Base-by-base conservation (phyloP, 2,888 invertebrate species). In the Drosophila eohydei region DNA sequence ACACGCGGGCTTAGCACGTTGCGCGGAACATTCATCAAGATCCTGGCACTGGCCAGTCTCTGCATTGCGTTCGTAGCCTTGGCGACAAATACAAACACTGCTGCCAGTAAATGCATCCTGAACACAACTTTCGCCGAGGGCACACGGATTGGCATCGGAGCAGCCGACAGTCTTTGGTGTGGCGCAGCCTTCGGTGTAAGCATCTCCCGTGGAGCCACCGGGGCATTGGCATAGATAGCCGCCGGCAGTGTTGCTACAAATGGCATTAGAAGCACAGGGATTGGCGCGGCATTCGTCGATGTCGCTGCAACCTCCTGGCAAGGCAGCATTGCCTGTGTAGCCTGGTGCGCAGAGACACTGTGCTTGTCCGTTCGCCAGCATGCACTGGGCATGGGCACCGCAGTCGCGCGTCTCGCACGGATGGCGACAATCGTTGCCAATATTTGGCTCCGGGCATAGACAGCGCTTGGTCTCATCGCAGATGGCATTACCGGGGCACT, bases 391-490 rank as follows among this genome's bases (percentile, higher is more conserved):
- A 92, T 98, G 98, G 54, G 96, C 95, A 54, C 97, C 96, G 91
- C 98, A 98, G 64, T 95, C 95, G 41, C 96, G 93, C 32, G 96
- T 95, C 94, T 98, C 98, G 91, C 98, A 98, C 1, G 98, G 98
- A 95, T 98, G 98, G 93, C 97, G 95, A 88, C 98, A 98, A 90
- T 97, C 97, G 85, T 97, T 97, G 83, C 98, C 98, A 81, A 97
- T 94, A 91, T 98, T 98, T 0, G 98, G 98, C 89, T 97, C 97
- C 3, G 97, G 98, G 87, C 98, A 98, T 41, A 97, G 92, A 91
- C 98, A 98, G 86, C 96, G 95, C 68, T 95, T 95, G 75, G 95
- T 95, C 8, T 94, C 91, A 90, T 97, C 96, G 90, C 98, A 98
- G 78, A 97, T 94, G 6, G 97, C 96, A 93, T 98, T 98, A 83